These are phyloP conservation scores for Scleropages formosus DNA, from an alignment of 2,797 vertebrate species.

Conservation along the genomic window DNA sequence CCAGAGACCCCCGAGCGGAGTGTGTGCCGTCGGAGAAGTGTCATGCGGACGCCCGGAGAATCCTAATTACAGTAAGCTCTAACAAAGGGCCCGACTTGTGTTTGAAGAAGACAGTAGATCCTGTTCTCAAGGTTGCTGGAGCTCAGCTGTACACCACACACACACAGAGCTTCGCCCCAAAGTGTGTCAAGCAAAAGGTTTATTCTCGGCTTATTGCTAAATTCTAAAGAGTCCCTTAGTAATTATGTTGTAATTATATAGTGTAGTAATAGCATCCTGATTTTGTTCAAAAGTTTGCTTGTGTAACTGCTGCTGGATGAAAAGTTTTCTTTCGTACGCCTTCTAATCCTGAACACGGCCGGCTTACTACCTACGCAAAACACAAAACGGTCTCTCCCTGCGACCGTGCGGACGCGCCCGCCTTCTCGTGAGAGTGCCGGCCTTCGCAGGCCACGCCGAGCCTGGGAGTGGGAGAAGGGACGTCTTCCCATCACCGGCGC, in stretches of 20 bases:
- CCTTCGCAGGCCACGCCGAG: background rate
- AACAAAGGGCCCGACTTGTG: background rate
- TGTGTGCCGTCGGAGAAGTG: constrained; percentile 19
- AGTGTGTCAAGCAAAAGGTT: background rate
- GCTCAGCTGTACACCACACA: background rate
- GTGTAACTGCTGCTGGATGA: background rate
- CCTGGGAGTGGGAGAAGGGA: background rate
- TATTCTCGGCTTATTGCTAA: constrained; percentile 9
- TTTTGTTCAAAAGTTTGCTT: constrained; percentile 13
- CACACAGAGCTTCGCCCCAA: background rate
- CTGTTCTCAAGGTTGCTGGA: constrained; percentile 6
- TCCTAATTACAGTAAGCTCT: constrained; percentile 47
- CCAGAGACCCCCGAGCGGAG: constrained; percentile 41
- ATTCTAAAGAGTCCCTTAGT: constrained; percentile 9
- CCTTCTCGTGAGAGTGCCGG: background rate
- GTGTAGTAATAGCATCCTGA: constrained; percentile 4
- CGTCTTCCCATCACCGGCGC: background rate
- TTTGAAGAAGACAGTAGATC: background rate
- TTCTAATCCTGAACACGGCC: background rate
- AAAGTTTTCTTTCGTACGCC: background rate
- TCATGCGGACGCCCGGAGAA: constrained; percentile 5
- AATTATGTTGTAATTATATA: constrained; percentile 17
- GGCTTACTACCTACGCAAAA: too few relatives aligned
- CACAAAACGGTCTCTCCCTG: background rate
- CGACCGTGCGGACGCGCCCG: background rate